A percentile compares a stretch with the other conserved stretches of the same genome.
These are phyloP conservation scores for Periparus ater DNA, from an alignment of 2,797 vertebrate species.

Conservation along the genomic window DNA sequence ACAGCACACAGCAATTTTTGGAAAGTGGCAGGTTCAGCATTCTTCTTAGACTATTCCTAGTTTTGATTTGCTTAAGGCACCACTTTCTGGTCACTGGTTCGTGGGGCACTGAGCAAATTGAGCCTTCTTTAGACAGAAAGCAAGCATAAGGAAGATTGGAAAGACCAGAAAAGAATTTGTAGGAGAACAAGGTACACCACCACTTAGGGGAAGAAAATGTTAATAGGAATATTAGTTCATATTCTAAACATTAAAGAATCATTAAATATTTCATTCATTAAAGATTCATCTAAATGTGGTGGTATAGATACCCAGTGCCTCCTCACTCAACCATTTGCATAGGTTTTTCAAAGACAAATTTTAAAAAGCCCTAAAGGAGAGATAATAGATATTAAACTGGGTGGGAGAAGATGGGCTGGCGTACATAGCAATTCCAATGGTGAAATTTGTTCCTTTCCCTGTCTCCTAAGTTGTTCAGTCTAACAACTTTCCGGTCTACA, in stretches of 20 bases:
- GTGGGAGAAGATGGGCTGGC: not conserved
- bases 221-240: not conserved
- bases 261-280: not conserved
- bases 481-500: conserved; percentile 39
- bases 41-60: not conserved
- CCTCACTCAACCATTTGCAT: not conserved
- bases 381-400: conserved; percentile 6
- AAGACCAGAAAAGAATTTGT: not conserved
- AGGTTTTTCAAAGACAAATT: not conserved
- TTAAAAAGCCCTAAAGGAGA: not conserved
- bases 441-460: conserved; percentile 18
- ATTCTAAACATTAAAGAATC: not conserved
- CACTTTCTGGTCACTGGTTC: not conserved
- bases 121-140: not conserved
- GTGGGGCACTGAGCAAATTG: not conserved
- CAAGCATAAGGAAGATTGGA: not conserved
- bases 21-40: not conserved
- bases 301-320: not conserved
- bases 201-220: not conserved
- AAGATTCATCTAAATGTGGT: not conserved
- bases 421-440: not conserved
- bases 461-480: conserved; percentile 23
- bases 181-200: not conserved
- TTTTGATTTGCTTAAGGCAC: not conserved
- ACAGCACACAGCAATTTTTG: not conserved